Base-by-base conservation (phyloP, 2,888 invertebrate genomes). In the Drosophila lutescens region DNA sequence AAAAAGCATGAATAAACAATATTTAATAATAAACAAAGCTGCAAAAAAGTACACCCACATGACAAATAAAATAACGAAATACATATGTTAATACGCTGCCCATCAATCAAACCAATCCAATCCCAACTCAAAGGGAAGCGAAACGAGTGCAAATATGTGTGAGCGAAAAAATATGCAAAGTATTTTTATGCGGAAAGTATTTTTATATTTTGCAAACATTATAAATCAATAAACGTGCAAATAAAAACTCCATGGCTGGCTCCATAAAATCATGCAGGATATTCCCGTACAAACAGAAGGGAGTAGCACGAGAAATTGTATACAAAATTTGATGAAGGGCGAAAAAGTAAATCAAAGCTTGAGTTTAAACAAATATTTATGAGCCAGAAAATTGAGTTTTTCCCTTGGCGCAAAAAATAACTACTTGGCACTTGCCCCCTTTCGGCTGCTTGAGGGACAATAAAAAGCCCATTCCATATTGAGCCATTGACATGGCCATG, bases 301-400 rank as follows among this genome's bases (percentile, higher is more conserved):
- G 50, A 69, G 60, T 54, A 68, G n/a, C 40, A 20, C 32, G n/a
- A 15, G 41, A 55, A 55, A 44, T 62, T 40, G 57, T 49, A 60
- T 41, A 63, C 38, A 63, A 63, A 26, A 61, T 77, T 67, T 69
- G 74, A 66, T 67, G 71, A 17, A 46, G 32, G 40, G 26, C 34
- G 5, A 38, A 50, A 79, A 59, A 77, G 74, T 78, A 84, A 84
- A 83, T 83, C 83, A 84, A 74, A 80, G 77, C 79, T 81, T 71
- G 78, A 59, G 80, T 79, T 85, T 79, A 68, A 66, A 80, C 79
- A 83, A 85, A 84, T 85, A 84, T 84, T 84, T 84, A 84, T 84
- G 83, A 79, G 71, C 76, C 85, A 79, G 83, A 84, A 84, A 84
- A 84, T 84, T 84, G 83, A 66, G 79, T 79, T 80, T 79, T 62